Base-by-base conservation (phyloP, 2,888 invertebrate species). In the Diarsia dahlii region DNA sequence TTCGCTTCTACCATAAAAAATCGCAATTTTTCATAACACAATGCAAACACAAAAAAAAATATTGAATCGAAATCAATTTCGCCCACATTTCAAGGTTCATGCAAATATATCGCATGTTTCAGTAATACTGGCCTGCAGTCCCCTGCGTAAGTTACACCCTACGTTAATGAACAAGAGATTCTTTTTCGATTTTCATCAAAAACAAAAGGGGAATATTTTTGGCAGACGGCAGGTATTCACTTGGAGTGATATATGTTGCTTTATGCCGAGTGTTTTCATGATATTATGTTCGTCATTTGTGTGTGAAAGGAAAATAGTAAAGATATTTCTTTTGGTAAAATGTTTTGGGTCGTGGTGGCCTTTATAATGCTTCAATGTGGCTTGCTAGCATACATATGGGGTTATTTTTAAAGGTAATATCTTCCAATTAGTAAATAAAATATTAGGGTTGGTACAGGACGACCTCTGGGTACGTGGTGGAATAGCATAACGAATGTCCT, bases 171-270 rank as follows among this genome's bases (percentile, higher is more conserved):
- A 95, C 93, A 90, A 89, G 91, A 91, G 92, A 94, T 95, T 96
- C 93, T 95, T 95, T 95, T 95, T 95, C 94, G 95, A 95, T 96
- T 96, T 96, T 95, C 92, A 93, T 94, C 89, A 89, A 91, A 90
- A 95, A 95, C 93, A 94, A 93, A 93, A 91, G 92, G 91, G 93
- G 92, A 91, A 91, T 92, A 93, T 93, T 95, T 95, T 95, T 86
- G 95, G 95, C 92, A 94, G 94, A 93, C 94, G 89, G 90, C 89
- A 89, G 90, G 89, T 91, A 90, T 88, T 87, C 88, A 78, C 77
- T 80, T 63, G 71, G 82, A 81, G 78, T 79, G 71, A 78, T 81
- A 73, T 78, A 81, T 67, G 82, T 84, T 66, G 71, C 62, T 62
- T 65, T 67, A 77, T 76, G 64, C 74, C 68, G 78, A 72, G 66